These are phyloP conservation scores for Lamellibrachia satsuma DNA, from an alignment of 2,888 invertebrate genomes.

Conservation along the genomic window DNA sequence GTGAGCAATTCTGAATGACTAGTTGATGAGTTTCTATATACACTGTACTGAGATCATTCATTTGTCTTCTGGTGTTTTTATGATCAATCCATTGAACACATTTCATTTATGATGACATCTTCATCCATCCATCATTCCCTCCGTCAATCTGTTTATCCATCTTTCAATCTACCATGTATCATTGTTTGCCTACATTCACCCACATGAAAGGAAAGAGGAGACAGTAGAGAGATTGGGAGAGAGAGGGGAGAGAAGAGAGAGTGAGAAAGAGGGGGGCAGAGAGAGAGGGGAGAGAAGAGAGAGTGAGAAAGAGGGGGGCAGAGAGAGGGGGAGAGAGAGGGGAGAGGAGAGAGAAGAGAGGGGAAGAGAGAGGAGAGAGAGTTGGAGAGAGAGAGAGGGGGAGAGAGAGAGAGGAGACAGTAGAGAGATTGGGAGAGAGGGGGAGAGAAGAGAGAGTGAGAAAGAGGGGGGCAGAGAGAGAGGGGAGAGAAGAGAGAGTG, in stretches of 20 bases:
- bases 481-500: not conserved
- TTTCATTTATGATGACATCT: not conserved
- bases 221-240: slow-evolving; percentile 23
- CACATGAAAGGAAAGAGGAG: not conserved
- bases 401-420: slow-evolving; percentile 32
- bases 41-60: not conserved
- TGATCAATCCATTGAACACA: not conserved
- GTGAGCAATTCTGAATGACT: too few relatives aligned
- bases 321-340: not conserved
- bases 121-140: not conserved
- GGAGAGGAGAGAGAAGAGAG: slow-evolving; percentile 55
- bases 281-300: too few relatives aligned
- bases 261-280: too few relatives aligned
- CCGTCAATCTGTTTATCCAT: not conserved
- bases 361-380: slow-evolving; percentile 1
- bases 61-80: not conserved
- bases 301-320: too few relatives aligned
- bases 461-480: too few relatives aligned
- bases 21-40: too few relatives aligned
- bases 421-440: not conserved
- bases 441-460: slow-evolving; percentile 54
- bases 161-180: not conserved
- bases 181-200: not conserved
- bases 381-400: too few relatives aligned
- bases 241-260: slow-evolving; percentile 18